Evolutionary conservation across 2,113 vertebrate species (phyloP).

Genomic region (Apodemus speciosus): DNA sequence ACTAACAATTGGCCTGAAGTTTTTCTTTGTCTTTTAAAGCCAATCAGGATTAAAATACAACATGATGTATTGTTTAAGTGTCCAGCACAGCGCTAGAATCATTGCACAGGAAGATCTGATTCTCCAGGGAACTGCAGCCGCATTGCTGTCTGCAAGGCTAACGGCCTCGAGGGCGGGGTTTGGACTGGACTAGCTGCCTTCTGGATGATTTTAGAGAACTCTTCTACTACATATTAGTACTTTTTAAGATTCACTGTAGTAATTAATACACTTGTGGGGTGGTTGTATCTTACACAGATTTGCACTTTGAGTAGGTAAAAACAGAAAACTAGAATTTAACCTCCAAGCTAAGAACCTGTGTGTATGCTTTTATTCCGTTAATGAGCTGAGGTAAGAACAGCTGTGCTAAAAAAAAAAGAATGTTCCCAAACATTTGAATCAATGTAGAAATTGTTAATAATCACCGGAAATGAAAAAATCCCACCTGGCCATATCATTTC

Average conservation of each 20-base stretch:
- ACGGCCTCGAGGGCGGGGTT: not conserved
- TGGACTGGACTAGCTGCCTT: not conserved
- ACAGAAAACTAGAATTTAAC: constrained; percentile 36
- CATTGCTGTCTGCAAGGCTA: constrained; percentile 8
- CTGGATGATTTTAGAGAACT: not conserved
- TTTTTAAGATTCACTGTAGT: constrained; percentile 54
- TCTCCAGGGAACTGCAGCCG: not conserved
- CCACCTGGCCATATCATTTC: not conserved
- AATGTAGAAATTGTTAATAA: not conserved
- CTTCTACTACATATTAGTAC: constrained; percentile 27
- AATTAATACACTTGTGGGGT: not conserved
- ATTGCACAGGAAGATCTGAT: constrained; percentile 20
- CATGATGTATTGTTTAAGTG: not conserved
- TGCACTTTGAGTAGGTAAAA: constrained; percentile 49
- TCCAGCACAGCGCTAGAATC: not conserved
- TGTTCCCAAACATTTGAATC: not conserved
- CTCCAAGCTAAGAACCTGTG: not conserved
- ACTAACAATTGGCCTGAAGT: constrained; percentile 29
- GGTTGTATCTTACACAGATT: constrained; percentile 35
- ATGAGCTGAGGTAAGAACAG: constrained; percentile 10
- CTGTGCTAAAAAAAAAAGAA: not conserved
- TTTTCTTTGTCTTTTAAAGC: constrained; percentile 17
- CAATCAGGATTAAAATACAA: constrained; percentile 29
- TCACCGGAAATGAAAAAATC: constrained; percentile 7
- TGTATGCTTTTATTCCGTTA: constrained; percentile 28